phyloP scores from a whole-genome alignment of 2,113 vertebrate species.

The Thunnus thynnus region DNA sequence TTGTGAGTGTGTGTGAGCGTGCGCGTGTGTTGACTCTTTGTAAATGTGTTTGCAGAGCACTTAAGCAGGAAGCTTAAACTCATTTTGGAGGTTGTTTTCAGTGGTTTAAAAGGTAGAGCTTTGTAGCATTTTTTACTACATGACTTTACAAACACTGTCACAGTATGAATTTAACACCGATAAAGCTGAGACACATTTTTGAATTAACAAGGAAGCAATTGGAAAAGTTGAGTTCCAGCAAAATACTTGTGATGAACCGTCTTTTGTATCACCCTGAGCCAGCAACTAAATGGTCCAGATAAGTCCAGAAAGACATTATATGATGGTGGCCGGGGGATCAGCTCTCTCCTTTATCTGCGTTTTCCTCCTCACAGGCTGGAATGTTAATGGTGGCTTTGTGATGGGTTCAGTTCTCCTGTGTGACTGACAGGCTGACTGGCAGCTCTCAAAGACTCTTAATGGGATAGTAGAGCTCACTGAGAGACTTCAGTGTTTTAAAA shows the following conservation, averaged over 20 bases:
- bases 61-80: constrained; percentile 28
- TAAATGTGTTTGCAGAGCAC: constrained; percentile 74
- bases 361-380: constrained; percentile 64
- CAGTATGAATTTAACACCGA: neutral
- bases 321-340: constrained; percentile 41
- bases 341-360: constrained; percentile 64
- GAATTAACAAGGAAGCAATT: too few species aligned
- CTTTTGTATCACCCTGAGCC: neutral
- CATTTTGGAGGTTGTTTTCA: neutral
- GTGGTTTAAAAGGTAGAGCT: neutral
- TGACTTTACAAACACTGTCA: neutral
- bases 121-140: neutral
- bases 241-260: neutral
- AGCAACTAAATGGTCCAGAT: constrained; percentile 38
- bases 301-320: constrained; percentile 42
- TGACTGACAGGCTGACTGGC: constrained; percentile 70
- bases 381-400: constrained; percentile 80
- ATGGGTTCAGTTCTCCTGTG: constrained; percentile 56
- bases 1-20: constrained; percentile 40
- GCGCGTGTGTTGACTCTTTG: constrained; percentile 48
- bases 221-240: too few species aligned
- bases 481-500: constrained; percentile 29
- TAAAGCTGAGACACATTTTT: too few species aligned
- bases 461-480: neutral
- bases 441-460: constrained; percentile 56